A percentile compares a stretch with the other conserved stretches of the same genome.
These are phyloP conservation scores for Pristionchus exspectatus DNA, from an alignment of 2,888 invertebrate species.

Conservation along the genomic window DNA sequence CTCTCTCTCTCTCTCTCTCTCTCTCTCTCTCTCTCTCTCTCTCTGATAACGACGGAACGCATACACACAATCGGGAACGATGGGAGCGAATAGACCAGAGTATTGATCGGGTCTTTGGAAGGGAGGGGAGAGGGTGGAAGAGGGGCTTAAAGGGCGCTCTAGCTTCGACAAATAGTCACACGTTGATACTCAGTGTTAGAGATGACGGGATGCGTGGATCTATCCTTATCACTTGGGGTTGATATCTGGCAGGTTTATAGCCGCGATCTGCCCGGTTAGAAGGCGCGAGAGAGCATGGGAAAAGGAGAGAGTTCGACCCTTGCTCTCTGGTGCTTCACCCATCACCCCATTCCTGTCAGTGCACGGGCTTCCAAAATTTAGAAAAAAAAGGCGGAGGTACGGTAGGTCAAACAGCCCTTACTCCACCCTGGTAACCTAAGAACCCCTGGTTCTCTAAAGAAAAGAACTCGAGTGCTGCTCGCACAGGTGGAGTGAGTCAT, in stretches of 20 bases:
- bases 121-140: background rate
- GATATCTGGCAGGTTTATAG: background rate
- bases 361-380: background rate
- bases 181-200: background rate
- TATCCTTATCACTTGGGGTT: background rate
- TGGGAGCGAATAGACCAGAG: background rate
- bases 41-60: constrained; percentile 9
- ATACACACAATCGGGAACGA: constrained; percentile 1
- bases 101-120: background rate
- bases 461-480: background rate
- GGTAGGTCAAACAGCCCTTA: background rate
- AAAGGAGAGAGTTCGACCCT: background rate
- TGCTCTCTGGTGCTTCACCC: background rate
- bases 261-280: background rate
- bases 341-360: background rate
- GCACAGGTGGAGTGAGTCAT: constrained; percentile 7
- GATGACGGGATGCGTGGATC: constrained; percentile 33
- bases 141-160: constrained; percentile 13
- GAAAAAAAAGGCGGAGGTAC: background rate
- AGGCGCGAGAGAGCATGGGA: background rate
- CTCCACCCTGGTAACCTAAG: background rate
- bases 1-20: no score
- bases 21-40: no score
- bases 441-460: background rate
- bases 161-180: background rate